These are phyloP conservation scores for Xanthorhoe spadicearia DNA, from an alignment of 2,888 invertebrate genomes.

Conservation along the genomic window DNA sequence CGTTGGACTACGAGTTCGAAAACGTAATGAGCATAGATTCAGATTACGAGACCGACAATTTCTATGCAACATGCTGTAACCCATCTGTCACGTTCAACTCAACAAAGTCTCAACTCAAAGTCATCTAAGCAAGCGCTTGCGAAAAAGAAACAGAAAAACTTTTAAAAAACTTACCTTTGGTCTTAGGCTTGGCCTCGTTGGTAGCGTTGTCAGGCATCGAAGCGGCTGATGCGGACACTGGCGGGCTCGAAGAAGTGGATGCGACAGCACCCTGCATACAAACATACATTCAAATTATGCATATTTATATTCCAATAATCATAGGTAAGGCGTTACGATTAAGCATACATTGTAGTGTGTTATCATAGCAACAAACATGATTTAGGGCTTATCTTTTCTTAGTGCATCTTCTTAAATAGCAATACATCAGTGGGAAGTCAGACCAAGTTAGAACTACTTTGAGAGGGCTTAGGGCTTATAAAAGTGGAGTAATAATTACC, in stretches of 20 bases:
- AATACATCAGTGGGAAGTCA: too few relatives aligned
- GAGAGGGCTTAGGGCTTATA: neutral
- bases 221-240: slow-evolving; percentile 72
- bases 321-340: neutral
- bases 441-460: too few relatives aligned
- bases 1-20: too few relatives aligned
- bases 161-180: slow-evolving; percentile 66
- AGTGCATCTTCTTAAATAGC: too few relatives aligned
- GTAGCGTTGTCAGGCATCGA: slow-evolving; percentile 79
- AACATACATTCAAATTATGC: neutral
- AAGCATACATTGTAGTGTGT: neutral
- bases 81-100: too few relatives aligned
- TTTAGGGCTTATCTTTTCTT: neutral
- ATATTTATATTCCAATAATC: neutral
- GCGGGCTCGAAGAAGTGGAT: slow-evolving; percentile 80
- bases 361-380: too few relatives aligned
- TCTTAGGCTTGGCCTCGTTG: slow-evolving; percentile 76
- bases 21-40: too few relatives aligned
- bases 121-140: too few relatives aligned
- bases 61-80: too few relatives aligned
- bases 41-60: too few relatives aligned
- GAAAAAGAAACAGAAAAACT: neutral
- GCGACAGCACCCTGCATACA: slow-evolving; percentile 76
- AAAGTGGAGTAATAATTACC: slow-evolving; percentile 53
- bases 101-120: too few relatives aligned